These are phyloP conservation scores for Mastomys natalensis DNA, from an alignment of 2,113 vertebrate genomes.

Conservation along the genomic window DNA sequence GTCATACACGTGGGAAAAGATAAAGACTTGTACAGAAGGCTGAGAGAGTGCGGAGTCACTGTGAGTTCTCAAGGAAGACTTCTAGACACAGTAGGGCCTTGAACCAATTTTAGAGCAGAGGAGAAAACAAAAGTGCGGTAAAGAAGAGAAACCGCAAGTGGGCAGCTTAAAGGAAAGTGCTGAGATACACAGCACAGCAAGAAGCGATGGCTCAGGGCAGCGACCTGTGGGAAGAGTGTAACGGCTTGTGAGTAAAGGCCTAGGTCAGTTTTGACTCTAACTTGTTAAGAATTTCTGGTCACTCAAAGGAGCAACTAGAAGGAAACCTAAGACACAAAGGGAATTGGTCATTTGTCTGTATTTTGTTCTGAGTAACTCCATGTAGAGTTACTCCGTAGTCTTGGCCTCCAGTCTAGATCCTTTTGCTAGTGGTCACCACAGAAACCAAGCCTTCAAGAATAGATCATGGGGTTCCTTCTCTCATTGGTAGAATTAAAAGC, in stretches of 20 bases:
- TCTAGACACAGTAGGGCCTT: not conserved
- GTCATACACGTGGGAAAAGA: not conserved
- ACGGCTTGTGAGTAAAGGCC: not conserved
- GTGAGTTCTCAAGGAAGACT: slow-evolving; percentile 16
- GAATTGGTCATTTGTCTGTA: not conserved
- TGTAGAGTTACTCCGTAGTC: not conserved
- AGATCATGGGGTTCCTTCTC: not conserved
- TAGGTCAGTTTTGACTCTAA: not conserved
- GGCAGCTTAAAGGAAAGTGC: not conserved
- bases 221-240: not conserved
- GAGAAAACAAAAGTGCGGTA: not conserved
- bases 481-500: not conserved
- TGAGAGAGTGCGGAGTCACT: not conserved
- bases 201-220: accelerated
- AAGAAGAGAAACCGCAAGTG: not conserved
- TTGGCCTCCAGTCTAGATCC: not conserved
- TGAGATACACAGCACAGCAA: not conserved
- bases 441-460: slow-evolving; percentile 19
- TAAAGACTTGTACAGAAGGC: not conserved
- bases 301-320: not conserved
- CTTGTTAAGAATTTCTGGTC: not conserved
- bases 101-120: not conserved
- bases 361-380: slow-evolving; percentile 1
- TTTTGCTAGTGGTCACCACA: not conserved
- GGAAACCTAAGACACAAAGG: not conserved